Conservation (phyloP, 2,888 invertebrate genomes). For the Eristalis tenax region DNA sequence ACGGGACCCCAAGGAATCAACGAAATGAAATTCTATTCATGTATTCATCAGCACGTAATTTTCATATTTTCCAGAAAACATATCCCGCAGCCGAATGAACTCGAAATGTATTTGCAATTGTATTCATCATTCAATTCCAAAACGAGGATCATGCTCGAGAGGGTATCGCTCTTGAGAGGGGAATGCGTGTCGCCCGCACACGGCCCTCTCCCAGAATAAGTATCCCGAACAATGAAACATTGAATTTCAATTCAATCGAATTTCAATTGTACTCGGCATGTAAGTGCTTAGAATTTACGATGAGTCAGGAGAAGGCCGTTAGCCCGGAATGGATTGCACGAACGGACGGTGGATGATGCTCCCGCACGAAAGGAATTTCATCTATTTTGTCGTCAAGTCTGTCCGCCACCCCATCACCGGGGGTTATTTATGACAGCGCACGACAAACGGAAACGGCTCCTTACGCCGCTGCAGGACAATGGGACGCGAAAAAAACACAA, state of each 20-base stretch:
- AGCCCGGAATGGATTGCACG: not conserved
- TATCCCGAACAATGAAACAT: constrained; percentile 24
- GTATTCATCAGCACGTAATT: not conserved
- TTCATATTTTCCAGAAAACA: not conserved
- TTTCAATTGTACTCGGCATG: constrained; percentile 22
- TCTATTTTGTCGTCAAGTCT: not conserved
- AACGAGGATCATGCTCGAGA: not conserved
- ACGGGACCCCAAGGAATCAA: not conserved
- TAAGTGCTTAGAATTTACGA: constrained; percentile 52
- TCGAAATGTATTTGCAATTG: not conserved
- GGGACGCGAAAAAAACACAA: not conserved
- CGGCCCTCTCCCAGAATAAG: not conserved
- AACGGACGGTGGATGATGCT: not conserved
- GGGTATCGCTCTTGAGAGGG: not conserved
- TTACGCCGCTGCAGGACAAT: not conserved
- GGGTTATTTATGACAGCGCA: not conserved
- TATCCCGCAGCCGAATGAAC: not conserved
- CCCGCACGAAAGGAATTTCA: not conserved
- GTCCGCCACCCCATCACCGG: not conserved
- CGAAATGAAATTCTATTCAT: not conserved
- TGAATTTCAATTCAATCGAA: constrained; percentile 56
- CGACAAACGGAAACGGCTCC: constrained; percentile 16
- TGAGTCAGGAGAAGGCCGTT: not conserved
- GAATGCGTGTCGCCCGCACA: not conserved
- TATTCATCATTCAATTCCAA: not conserved